Evolutionary conservation across 2,888 invertebrate genomes (phyloP).

Genomic region (Sphaeridia pumilis): DNA sequence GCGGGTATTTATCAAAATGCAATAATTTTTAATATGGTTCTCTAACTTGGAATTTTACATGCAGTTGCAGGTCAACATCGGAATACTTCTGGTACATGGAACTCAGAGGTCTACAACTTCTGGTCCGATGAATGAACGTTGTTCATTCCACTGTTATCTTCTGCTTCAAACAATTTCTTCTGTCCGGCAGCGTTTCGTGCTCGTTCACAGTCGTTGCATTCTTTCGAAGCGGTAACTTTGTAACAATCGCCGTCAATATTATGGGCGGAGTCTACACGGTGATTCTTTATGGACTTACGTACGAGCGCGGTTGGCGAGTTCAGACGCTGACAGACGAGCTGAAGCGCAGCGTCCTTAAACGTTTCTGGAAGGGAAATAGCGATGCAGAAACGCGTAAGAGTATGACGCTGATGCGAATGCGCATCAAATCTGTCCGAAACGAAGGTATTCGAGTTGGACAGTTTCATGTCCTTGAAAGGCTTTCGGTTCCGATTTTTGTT

Average conservation of each 20-base stretch:
- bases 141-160: too few species aligned
- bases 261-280: not conserved
- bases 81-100: too few species aligned
- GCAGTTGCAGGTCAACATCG: too few species aligned
- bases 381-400: too few species aligned
- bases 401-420: too few species aligned
- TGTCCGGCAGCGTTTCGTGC: not conserved
- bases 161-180: not conserved
- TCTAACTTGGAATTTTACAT: too few species aligned
- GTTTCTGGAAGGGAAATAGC: too few species aligned
- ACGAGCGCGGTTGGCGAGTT: not conserved
- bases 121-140: too few species aligned
- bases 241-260: not conserved
- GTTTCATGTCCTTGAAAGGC: not conserved
- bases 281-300: not conserved
- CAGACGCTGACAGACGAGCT: not conserved
- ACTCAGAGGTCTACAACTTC: too few species aligned
- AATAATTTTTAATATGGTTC: too few species aligned
- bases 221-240: not conserved
- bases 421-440: not conserved
- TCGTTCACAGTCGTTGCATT: not conserved
- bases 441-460: not conserved
- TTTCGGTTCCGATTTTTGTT: not conserved
- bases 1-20: too few species aligned
- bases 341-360: not conserved